Conservation (phyloP, 2,113 vertebrate species). For the Gracilinanus agilis region DNA sequence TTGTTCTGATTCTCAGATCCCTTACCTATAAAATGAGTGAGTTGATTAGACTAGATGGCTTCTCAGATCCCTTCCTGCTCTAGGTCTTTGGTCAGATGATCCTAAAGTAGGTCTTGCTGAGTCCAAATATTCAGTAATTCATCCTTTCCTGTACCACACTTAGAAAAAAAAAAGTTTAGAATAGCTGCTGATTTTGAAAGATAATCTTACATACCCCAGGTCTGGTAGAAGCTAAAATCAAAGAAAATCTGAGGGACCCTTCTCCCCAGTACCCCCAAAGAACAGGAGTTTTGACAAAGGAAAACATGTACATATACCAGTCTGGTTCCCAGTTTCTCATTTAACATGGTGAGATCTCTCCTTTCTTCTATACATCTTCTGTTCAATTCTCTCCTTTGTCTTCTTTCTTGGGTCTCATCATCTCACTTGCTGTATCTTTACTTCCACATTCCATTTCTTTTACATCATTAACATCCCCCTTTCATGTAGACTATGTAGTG, state of each 20-base stretch:
- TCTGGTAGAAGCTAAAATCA: conserved; percentile 29
- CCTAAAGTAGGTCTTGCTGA: background rate
- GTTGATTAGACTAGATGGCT: background rate
- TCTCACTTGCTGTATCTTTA: background rate
- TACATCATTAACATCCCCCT: conserved; percentile 60
- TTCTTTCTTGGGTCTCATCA: background rate
- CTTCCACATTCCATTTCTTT: conserved; percentile 28
- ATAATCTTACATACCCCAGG: background rate
- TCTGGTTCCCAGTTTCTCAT: conserved; percentile 39
- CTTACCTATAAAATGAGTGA: background rate
- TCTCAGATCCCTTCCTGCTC: background rate
- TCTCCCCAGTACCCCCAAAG: conserved; percentile 23
- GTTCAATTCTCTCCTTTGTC: background rate
- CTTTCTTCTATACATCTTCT: conserved; percentile 46
- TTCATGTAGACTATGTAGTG: conserved; percentile 61
- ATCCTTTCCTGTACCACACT: conserved; percentile 36
- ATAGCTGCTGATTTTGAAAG: background rate
- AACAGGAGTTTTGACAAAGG: conserved; percentile 28
- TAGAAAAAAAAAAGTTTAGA: background rate
- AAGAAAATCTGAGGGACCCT: background rate
- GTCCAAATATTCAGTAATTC: background rate
- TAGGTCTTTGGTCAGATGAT: background rate
- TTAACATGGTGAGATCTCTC: conserved; percentile 43
- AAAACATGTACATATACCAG: conserved; percentile 53
- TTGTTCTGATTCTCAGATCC: background rate